phyloP scores from a whole-genome alignment of 2,888 invertebrate species.

The Cheilosia pagana region DNA sequence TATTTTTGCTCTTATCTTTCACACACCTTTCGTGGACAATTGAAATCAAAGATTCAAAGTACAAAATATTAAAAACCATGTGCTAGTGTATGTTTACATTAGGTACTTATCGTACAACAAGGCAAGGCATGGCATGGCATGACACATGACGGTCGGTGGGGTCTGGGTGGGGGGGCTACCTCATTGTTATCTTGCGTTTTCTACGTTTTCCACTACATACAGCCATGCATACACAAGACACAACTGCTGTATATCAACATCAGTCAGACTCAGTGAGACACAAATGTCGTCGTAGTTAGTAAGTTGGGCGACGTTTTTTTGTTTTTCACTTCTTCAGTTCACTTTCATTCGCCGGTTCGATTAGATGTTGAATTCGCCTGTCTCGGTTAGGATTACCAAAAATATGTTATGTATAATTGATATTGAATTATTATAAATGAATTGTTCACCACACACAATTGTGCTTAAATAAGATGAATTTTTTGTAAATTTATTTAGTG shows the following conservation, averaged over 20 bases:
- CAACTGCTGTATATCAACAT: neutral
- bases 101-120: constrained; percentile 30
- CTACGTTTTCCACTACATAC: constrained; percentile 24
- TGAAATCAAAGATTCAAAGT: neutral
- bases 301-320: constrained; percentile 11
- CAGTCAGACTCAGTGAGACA: neutral
- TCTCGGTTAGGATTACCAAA: constrained; percentile 24
- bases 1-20: neutral
- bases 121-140: constrained; percentile 30
- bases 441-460: neutral
- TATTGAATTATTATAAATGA: neutral
- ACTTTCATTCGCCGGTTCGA: constrained; percentile 66
- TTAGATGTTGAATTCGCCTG: constrained; percentile 42
- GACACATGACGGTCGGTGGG: constrained; percentile 1
- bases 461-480: neutral
- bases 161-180: constrained; percentile 12
- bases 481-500: neutral
- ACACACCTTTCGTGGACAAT: constrained; percentile 35
- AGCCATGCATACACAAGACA: neutral
- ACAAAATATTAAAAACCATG: constrained; percentile 11
- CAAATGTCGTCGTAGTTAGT: constrained; percentile 2
- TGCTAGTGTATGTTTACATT: constrained; percentile 25
- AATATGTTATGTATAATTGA: neutral
- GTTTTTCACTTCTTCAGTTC: constrained; percentile 60
- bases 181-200: constrained; percentile 18